phyloP scores from a whole-genome alignment of 2,113 vertebrate species.

The Dasypus novemcinctus region DNA sequence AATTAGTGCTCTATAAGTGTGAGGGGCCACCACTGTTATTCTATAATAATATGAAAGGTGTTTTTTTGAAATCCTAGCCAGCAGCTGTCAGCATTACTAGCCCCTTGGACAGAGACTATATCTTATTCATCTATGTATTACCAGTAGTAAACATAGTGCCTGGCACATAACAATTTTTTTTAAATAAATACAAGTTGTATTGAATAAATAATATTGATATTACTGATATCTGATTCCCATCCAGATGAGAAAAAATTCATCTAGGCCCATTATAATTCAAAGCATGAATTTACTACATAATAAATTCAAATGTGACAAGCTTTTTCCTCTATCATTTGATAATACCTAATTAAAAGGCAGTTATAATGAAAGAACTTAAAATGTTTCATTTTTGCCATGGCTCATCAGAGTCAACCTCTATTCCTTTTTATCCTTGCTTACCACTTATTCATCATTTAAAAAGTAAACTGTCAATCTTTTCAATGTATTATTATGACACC shows the following conservation, averaged over 20 bases:
- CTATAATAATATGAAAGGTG: background rate
- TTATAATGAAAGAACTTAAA: constrained; percentile 7
- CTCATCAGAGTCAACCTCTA: background rate
- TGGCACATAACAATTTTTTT: background rate
- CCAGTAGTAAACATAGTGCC: background rate
- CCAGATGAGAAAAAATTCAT: background rate
- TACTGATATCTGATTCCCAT: too few species aligned
- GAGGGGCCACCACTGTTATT: background rate
- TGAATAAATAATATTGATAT: constrained; percentile 14
- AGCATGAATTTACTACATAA: constrained; percentile 8
- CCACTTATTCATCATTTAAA: constrained; percentile 25
- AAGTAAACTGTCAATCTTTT: constrained; percentile 32
- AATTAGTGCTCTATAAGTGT: background rate
- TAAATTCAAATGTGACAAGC: background rate
- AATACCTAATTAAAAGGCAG: constrained; percentile 25
- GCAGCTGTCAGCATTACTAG: background rate
- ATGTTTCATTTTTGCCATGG: constrained; percentile 15
- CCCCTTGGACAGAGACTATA: background rate
- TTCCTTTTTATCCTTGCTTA: background rate
- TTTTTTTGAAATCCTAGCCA: background rate
- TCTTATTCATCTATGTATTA: background rate
- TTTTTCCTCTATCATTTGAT: background rate
- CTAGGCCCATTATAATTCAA: background rate
- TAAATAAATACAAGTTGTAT: background rate
- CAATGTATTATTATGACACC: background rate